Evolutionary conservation across 2,888 invertebrate genomes (phyloP), one percentile per base, ranked within the genome.

Genomic region (Tinea pellionella): DNA sequence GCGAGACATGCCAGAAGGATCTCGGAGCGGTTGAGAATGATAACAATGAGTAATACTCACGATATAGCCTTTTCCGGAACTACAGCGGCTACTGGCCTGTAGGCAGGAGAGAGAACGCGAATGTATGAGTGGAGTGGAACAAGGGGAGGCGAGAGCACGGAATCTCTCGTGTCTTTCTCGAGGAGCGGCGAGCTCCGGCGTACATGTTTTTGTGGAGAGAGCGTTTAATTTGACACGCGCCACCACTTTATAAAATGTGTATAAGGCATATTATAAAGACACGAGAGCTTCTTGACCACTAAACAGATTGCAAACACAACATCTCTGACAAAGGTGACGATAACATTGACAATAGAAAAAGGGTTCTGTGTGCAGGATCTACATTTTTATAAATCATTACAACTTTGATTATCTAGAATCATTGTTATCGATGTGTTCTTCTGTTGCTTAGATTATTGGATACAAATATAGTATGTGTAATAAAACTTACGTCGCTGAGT

Each of bases 51-150:
- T 77, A 62, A 87, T 91, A 94, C 95, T 94, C 91, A 95, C 95
- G 94, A 95, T 94, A 94, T 95, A 94, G 92, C 94, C 94, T 92
- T 94, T 94, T 90, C 94, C 94, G 90, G 94, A 94, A 91, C 94
- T 95, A 91, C 94, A 94, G 89, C 94, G 93, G 91, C 94, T 94
- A 91, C 94, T 94, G 88, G 94, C 93, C 94, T 95, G 90, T 80
- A 80, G 80, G 83, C 89, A 90, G 79, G 83, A 81, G 81, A 88
- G 77, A 84, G 81, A 88, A 85, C 85, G 88, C 85, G 85, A 83
- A 88, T 84, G 80, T 80, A 80, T 87, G 81, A 86, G 82, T 86
- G 84, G 84, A 78, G 69, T 73, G 75, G 76, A 80, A 75, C 78
- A 78, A 41, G 74, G 80, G 78, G 74, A 71, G 73, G 76, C 76